Conservation (phyloP, 2,888 invertebrate species). For the Monopis laevigella region DNA sequence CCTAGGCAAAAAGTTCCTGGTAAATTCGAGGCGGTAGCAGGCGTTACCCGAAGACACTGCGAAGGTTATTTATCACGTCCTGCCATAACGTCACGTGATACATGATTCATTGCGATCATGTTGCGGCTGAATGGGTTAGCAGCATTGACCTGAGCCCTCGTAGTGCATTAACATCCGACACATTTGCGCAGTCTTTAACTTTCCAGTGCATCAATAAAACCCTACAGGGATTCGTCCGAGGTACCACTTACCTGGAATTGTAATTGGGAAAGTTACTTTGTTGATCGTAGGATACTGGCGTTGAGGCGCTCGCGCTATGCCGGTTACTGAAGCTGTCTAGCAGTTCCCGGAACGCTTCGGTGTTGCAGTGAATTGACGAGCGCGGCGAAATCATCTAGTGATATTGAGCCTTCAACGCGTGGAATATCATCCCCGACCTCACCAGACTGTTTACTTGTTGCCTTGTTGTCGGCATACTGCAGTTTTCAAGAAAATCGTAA, state of each 20-base stretch:
- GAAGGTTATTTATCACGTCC: slow-evolving; percentile 13
- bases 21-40: slow-evolving; percentile 17
- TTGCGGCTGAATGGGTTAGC: slow-evolving; percentile 19
- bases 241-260: not conserved
- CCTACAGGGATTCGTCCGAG: slow-evolving; percentile 18
- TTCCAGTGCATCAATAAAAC: slow-evolving; percentile 22
- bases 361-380: not conserved
- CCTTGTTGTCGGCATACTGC: slow-evolving; percentile 13
- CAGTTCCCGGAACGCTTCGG: not conserved
- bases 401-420: not conserved
- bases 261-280: not conserved
- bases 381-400: not conserved
- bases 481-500: slow-evolving; percentile 22
- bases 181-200: slow-evolving; percentile 21
- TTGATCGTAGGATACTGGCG: not conserved
- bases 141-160: slow-evolving; percentile 23
- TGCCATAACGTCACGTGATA: slow-evolving; percentile 13
- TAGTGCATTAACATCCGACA: slow-evolving; percentile 21
- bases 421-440: not conserved
- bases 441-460: not conserved
- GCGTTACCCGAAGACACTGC: slow-evolving; percentile 14
- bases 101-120: slow-evolving; percentile 23
- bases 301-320: not conserved
- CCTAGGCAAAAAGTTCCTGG: slow-evolving; percentile 13
- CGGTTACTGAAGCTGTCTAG: not conserved